Percentiles rank a stretch among this genome's conserved stretches.
phyloP scores from a whole-genome alignment of 2,888 invertebrate species.

The Cheilosia urbana region DNA sequence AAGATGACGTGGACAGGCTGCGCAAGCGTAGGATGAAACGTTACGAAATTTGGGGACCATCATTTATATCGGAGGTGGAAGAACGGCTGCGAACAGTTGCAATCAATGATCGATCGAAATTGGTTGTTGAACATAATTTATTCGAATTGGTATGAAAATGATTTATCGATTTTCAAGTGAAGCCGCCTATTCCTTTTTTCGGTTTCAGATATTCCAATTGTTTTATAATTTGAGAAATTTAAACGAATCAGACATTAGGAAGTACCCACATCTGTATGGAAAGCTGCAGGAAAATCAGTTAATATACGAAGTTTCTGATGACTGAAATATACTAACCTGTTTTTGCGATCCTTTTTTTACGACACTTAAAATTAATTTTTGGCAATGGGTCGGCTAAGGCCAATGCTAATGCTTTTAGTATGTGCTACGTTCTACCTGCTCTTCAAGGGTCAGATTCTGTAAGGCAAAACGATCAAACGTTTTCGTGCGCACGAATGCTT shows the following conservation, averaged over 20 bases:
- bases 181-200: not conserved
- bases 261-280: conserved; percentile 80
- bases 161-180: not conserved
- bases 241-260: conserved; percentile 81
- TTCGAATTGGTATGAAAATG: conserved; percentile 78
- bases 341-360: not conserved
- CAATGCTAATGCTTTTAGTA: no score
- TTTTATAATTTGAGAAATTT: conserved; percentile 79
- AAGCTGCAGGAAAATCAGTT: conserved; percentile 34
- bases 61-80: conserved; percentile 85
- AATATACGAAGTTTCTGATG: conserved; percentile 17
- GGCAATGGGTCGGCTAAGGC: no score
- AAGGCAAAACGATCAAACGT: no score
- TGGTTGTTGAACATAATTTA: conserved; percentile 78
- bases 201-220: conserved; percentile 79
- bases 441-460: no score
- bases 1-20: conserved; percentile 82
- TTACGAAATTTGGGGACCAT: conserved; percentile 81
- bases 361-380: no score
- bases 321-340: conserved; percentile 5
- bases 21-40: conserved; percentile 76
- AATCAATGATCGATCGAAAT: conserved; percentile 79
- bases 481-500: no score
- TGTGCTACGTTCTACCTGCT: no score
- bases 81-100: conserved; percentile 86